These are phyloP conservation scores for Cirrhinus mrigala DNA, from an alignment of 2,797 vertebrate species.

Conservation along the genomic window DNA sequence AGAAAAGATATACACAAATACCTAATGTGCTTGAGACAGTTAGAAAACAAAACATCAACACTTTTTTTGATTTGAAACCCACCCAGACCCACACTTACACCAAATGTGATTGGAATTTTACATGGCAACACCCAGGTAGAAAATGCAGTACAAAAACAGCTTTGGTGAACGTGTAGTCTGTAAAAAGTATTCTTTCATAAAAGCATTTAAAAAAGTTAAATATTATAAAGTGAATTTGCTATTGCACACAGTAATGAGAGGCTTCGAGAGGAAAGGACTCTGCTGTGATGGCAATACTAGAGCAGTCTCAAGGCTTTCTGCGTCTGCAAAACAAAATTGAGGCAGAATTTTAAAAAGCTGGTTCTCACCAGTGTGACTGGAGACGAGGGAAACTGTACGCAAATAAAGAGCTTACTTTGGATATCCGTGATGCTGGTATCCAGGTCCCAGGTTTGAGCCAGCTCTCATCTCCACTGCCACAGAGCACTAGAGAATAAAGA, in stretches of 20 bases:
- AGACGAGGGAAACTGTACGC: background rate
- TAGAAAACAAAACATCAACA: slow-evolving; percentile 40
- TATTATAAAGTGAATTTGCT: slow-evolving; percentile 62
- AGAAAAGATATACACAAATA: background rate
- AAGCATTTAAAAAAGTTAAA: slow-evolving; percentile 64
- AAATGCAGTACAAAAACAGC: slow-evolving; percentile 68
- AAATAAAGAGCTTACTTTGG: slow-evolving; percentile 83
- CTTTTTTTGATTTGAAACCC: background rate
- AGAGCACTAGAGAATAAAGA: slow-evolving; percentile 81
- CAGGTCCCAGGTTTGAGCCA: slow-evolving; percentile 90
- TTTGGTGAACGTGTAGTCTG: slow-evolving; percentile 69
- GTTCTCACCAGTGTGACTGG: background rate
- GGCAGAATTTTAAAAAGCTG: background rate
- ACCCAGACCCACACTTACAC: slow-evolving; percentile 35
- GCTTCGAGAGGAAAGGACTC: slow-evolving; percentile 54
- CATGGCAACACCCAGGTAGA: slow-evolving; percentile 56
- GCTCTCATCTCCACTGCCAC: slow-evolving; percentile 92
- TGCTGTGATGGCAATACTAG: slow-evolving; percentile 54
- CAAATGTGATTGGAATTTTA: slow-evolving; percentile 43
- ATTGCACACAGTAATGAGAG: slow-evolving; percentile 77
- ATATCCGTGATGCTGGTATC: slow-evolving; percentile 87
- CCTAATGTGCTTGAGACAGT: slow-evolving; percentile 43
- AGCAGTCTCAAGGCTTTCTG: slow-evolving; percentile 86
- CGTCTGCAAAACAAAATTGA: slow-evolving; percentile 77
- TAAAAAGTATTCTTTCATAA: slow-evolving; percentile 64